These are phyloP conservation scores for Murina feae DNA, from an alignment of 2,113 vertebrate species.

Conservation along the genomic window DNA sequence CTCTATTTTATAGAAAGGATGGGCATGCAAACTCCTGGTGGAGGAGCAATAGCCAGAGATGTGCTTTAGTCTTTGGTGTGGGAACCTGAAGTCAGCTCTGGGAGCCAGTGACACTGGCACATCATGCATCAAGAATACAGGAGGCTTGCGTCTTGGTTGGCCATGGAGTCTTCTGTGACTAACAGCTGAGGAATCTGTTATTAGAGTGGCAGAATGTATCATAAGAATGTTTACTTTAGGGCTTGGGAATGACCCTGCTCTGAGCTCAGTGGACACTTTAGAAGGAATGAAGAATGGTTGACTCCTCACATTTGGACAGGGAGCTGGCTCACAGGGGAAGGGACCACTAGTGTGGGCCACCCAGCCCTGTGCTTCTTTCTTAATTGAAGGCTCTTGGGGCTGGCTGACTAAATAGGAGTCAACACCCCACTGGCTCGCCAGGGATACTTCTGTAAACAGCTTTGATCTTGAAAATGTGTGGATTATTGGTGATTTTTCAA, in stretches of 20 bases:
- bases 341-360: neutral
- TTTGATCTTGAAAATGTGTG: constrained; percentile 56
- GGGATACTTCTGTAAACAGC: constrained; percentile 12
- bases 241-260: constrained; percentile 44
- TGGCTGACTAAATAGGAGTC: neutral
- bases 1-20: neutral
- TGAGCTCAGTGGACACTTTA: constrained; percentile 1
- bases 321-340: neutral
- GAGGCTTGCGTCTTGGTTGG: neutral
- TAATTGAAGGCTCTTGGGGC: neutral
- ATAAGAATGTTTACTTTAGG: constrained; percentile 64
- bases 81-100: neutral
- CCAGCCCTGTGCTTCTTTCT: neutral
- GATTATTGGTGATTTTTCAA: constrained; percentile 54
- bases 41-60: neutral
- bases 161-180: constrained; percentile 21
- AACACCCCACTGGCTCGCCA: neutral
- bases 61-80: neutral
- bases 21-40: neutral
- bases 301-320: neutral
- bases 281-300: constrained; percentile 37
- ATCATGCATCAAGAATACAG: constrained; percentile 30
- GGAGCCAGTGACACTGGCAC: neutral
- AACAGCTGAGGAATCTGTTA: constrained; percentile 27
- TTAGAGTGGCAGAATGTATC: constrained; percentile 38